Evolutionary conservation across 2,113 vertebrate species (phyloP).

Genomic region (Pelvicachromis taeniatus): DNA sequence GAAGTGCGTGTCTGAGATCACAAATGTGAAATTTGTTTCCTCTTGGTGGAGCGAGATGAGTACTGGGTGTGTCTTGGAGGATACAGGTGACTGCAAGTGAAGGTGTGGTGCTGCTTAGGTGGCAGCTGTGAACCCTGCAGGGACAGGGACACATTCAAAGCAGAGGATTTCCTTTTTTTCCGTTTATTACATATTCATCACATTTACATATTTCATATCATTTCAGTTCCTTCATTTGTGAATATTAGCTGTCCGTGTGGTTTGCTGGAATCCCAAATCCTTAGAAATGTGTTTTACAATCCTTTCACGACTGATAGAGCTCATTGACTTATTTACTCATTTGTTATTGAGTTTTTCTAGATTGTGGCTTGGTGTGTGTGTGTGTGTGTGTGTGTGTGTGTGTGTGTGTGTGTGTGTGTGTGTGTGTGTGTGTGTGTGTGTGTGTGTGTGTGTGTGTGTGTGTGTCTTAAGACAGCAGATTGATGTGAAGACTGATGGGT

Average conservation of each 20-base stretch:
- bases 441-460: no score
- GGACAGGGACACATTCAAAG: background rate
- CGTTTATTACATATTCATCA: background rate
- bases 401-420: no score
- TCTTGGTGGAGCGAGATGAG: background rate
- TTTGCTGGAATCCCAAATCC: background rate
- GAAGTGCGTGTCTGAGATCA: background rate
- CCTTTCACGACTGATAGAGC: background rate
- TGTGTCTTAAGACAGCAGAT: background rate
- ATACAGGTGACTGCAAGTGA: conserved; percentile 12
- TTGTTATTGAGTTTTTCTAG: background rate
- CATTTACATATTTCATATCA: background rate
- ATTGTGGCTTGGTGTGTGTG: background rate
- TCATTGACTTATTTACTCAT: background rate
- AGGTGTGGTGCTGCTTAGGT: background rate
- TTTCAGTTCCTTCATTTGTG: background rate
- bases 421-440: no score
- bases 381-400: background rate
- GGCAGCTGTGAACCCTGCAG: conserved; percentile 44
- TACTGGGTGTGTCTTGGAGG: conserved; percentile 36
- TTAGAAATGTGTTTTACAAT: background rate
- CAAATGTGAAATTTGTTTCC: background rate
- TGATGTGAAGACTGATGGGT: background rate
- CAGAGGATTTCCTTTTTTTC: background rate
- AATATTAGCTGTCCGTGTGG: background rate